Evolutionary conservation across 2,113 vertebrate species (phyloP), one percentile per base, ranked within the genome.

Genomic region (Lepidothrix coronata): DNA sequence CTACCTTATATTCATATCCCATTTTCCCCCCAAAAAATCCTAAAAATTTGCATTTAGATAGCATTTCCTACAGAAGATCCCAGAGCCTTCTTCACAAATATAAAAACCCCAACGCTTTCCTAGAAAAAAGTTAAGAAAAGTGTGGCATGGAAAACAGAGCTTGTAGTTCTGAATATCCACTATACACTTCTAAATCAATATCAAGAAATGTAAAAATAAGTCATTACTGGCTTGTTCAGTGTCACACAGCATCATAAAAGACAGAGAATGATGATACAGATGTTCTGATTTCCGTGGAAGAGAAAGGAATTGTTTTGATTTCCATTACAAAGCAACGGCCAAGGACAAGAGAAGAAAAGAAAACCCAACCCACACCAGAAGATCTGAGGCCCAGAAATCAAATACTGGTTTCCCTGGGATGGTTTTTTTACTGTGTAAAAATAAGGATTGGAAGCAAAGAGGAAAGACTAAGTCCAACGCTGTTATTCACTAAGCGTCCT

Each of bases 31-130:
- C 59, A 89, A 95, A 62, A 91, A 93, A 49, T 11, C 49, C 20
- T 21, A 4, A 54, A 43, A 8, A 52, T 10, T 4, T 59, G 33
- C 43, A 67, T 22, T 58, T 43, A 85, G 33, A 39, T 2, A 41
- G 20, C 25, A 66, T 51, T 85, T 80, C 21, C 62, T 49, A 63
- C 14, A 79, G 72, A 30, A 90, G 14, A 93, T 3, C 23, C 24
- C 19, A 6, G 73, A 63, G 65, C 7, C 46, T 83, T 78, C n/a
- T 61, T 6, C 44, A 23, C 12, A 23, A 48, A 35, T 25, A 19
- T 14, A 11, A 68, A 62, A 63, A 9, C 1, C 1, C 0, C 9
- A 54, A 1, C 4, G 27, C 3, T 25, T 37, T 37, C 20, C 62
- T 39, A 54, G 17, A 44, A 73, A 7, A 33, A 57, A 76, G 12